A percentile compares a stretch with the other conserved stretches of the same genome.
Evolutionary conservation across 2,888 invertebrate genomes (phyloP).

Genomic region (Pyralis farinalis): DNA sequence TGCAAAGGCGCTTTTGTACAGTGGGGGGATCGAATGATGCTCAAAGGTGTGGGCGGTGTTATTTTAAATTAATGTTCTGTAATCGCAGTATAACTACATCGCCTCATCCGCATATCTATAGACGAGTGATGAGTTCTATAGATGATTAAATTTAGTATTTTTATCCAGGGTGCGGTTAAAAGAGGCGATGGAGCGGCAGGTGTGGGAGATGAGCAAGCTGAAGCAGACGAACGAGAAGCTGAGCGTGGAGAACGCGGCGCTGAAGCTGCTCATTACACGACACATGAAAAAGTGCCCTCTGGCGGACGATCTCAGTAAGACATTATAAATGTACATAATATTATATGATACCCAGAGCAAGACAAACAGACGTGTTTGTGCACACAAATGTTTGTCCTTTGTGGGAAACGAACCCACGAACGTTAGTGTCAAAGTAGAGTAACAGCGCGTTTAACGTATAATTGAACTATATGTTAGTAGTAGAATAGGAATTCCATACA

Average conservation of each 20-base stretch:
- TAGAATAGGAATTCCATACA: too few relatives aligned
- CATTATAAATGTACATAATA: too few relatives aligned
- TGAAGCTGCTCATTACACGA: constrained; percentile 43
- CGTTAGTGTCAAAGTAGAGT: too few relatives aligned
- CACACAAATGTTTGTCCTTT: constrained; percentile 37
- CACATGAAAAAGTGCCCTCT: constrained; percentile 53
- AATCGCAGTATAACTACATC: neutral
- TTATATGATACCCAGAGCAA: too few relatives aligned
- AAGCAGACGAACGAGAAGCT: constrained; percentile 45
- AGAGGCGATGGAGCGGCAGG: constrained; percentile 41
- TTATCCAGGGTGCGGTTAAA: constrained; percentile 53
- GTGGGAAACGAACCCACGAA: constrained; percentile 31
- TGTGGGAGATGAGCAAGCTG: constrained; percentile 43
- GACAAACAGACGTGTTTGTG: too few relatives aligned
- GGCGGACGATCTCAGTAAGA: constrained; percentile 51
- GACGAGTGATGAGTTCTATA: too few relatives aligned
- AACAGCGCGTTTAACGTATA: too few relatives aligned
- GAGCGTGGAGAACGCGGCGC: constrained; percentile 39
- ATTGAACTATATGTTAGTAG: too few relatives aligned
- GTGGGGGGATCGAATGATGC: too few relatives aligned
- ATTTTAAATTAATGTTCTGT: neutral
- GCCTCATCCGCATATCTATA: too few relatives aligned
- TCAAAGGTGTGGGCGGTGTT: too few relatives aligned
- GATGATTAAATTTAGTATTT: neutral
- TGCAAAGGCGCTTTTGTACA: too few relatives aligned